Base-by-base conservation (phyloP, 2,797 vertebrate genomes). In the Triplophysa bombifrons region DNA sequence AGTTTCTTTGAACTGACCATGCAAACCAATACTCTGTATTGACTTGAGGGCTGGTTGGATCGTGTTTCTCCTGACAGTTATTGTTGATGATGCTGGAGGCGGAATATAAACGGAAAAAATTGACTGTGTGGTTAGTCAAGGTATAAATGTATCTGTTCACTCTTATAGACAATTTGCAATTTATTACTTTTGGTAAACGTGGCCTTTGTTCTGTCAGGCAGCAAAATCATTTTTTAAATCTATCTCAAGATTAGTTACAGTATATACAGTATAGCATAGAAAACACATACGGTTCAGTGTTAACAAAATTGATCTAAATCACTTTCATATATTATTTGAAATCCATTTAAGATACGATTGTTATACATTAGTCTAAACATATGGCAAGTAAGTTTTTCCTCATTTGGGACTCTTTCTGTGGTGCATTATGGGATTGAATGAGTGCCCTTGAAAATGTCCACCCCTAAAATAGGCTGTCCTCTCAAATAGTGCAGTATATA, bases 1-100 rank as follows among this genome's bases (percentile, higher is more conserved):
- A 61, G 75, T 78, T 60, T 78, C 44, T 34, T 60, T 77, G 20
- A 38, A 67, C 51, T 7, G 17, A 20, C 34, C 22, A 3, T 64
- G 27, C 50, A 67, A 4, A 25, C 22, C 56, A 46, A 12, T 27
- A 34, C 30, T 19, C 2, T 2, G 63, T 41, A 38, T 65, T 41
- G 63, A 65, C 63, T 19, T 7, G 3, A 38, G 63, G 63, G 17
- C 30, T 41, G 63, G 60, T 41, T 10, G 60, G 63, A 4, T 65
- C 17, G 1, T 41, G 63, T 65, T n/a, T n/a, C 63, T n/a, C 34
- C 30, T n/a, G 30, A 41, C 34, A 19, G 30, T 17, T 34, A 5
- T 30, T 65, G 63, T 65, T 38, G 30, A 65, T 65, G 34, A 65
- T 41, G 17, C 7, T 64, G 61, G 34, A 64, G 61, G 17, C 30